phyloP scores from a whole-genome alignment of 2,888 invertebrate species.

The Melieria omissa region DNA sequence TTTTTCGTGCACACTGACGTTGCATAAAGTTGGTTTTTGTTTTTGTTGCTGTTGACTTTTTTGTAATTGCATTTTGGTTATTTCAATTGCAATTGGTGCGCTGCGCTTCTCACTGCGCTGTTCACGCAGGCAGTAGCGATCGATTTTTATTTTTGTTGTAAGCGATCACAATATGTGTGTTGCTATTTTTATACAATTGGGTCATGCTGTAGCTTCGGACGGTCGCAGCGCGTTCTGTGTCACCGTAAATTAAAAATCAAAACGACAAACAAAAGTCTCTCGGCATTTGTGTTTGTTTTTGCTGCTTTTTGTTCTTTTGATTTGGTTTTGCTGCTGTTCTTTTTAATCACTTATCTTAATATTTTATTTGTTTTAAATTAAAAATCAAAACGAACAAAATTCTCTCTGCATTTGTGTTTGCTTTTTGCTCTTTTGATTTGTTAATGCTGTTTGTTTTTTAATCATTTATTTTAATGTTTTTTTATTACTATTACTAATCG shows the following conservation, averaged over 20 bases:
- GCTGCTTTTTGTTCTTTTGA: not conserved
- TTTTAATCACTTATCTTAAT: not conserved
- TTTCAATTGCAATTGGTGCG: no score
- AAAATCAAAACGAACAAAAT: no score
- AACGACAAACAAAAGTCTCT: no score
- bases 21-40: no score
- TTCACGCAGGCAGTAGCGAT: no score
- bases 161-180: not conserved
- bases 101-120: no score
- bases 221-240: constrained; percentile 22
- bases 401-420: not conserved
- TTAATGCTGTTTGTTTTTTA: constrained; percentile 15
- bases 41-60: no score
- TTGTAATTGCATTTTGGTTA: no score
- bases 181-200: constrained; percentile 43
- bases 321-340: not conserved
- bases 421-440: no score
- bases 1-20: no score
- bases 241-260: not conserved
- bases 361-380: not conserved
- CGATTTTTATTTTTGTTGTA: constrained; percentile 3
- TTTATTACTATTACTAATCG: constrained; percentile 7
- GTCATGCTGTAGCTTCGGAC: constrained; percentile 36
- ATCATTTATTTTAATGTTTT: not conserved
- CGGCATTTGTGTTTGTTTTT: no score